Evolutionary conservation across 1,140 invertebrate genomes (phyloP).

Genomic region (Leptopilina clavipes): DNA sequence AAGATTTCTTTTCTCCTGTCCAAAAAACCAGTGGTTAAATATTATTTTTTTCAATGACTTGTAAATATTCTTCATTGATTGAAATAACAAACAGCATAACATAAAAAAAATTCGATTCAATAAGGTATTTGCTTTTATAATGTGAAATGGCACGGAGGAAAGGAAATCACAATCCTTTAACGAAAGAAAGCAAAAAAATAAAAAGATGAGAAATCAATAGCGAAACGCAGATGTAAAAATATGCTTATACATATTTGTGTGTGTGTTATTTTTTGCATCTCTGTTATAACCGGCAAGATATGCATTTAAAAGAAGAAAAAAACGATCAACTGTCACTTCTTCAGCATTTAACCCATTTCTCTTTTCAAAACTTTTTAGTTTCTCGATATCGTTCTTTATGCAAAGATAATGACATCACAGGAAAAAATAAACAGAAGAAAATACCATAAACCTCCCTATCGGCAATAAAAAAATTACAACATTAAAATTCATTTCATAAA

Average conservation of each 20-base stretch:
- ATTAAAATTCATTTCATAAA: too few relatives aligned
- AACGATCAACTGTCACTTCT: constrained; percentile 1
- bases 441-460: too few relatives aligned
- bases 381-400: background rate
- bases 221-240: constrained; percentile 1
- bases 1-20: too few relatives aligned
- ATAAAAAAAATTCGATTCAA: background rate
- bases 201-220: constrained; percentile 9
- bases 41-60: constrained; percentile 7
- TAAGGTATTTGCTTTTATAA: background rate
- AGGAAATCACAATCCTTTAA: background rate
- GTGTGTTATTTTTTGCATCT: background rate
- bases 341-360: constrained; percentile 24
- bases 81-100: background rate
- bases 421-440: too few relatives aligned
- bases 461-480: too few relatives aligned
- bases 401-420: background rate
- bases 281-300: background rate
- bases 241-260: background rate
- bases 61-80: background rate
- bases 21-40: background rate
- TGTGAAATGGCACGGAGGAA: background rate
- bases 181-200: background rate
- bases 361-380: background rate
- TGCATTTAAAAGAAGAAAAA: background rate